These are phyloP conservation scores for Siderastrea radians DNA, from an alignment of 92 coral and sea anemone species.

Conservation along the genomic window DNA sequence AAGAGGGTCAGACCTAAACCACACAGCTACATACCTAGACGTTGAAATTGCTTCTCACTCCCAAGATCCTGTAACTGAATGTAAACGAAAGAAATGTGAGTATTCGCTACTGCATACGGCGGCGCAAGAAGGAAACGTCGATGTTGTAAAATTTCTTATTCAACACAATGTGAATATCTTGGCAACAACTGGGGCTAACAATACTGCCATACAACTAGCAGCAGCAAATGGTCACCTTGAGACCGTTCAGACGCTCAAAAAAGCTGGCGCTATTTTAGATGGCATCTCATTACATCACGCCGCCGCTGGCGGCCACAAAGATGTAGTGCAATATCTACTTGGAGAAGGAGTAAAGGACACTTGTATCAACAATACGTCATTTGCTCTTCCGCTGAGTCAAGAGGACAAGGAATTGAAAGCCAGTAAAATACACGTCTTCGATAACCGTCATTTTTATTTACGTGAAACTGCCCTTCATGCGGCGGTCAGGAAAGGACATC, in stretches of 20 bases:
- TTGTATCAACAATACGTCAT: constrained; percentile 52
- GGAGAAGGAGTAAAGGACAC: constrained; percentile 37
- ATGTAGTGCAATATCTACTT: constrained; percentile 62
- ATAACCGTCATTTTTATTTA: constrained; percentile 13
- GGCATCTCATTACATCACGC: constrained; percentile 74
- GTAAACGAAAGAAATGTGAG: constrained; percentile 55
- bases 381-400: neutral
- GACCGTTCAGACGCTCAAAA: constrained; percentile 47
- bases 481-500: constrained; percentile 60
- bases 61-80: constrained; percentile 31
- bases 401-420: neutral
- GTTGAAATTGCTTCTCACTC: constrained; percentile 25
- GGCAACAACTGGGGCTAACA: constrained; percentile 29
- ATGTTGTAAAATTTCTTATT: constrained; percentile 42
- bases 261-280: constrained; percentile 62
- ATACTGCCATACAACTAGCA: constrained; percentile 69
- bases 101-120: constrained; percentile 65
- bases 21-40: constrained; percentile 17
- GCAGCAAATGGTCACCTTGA: constrained; percentile 69
- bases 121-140: constrained; percentile 59
- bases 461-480: constrained; percentile 83
- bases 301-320: constrained; percentile 57
- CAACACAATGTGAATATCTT: constrained; percentile 18
- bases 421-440: neutral
- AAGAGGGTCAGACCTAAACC: constrained; percentile 61